phyloP scores from a whole-genome alignment of 2,797 vertebrate genomes.

The Petrocephalus sullivani region DNA sequence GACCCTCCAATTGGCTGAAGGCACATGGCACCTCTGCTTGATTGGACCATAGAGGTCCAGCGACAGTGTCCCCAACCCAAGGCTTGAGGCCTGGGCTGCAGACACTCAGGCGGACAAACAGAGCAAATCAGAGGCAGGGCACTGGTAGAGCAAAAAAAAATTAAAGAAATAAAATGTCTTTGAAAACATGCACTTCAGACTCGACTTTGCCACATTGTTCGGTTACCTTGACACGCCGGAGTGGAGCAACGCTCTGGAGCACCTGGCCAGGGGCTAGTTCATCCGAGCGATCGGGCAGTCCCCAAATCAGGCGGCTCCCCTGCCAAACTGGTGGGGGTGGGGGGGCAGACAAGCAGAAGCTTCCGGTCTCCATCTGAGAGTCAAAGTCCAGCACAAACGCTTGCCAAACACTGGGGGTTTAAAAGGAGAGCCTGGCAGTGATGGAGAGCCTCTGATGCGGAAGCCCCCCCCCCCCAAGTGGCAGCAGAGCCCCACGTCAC shows the following conservation, averaged over 20 bases:
- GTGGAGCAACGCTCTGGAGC: neutral
- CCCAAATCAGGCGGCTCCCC: neutral
- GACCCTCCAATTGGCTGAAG: neutral
- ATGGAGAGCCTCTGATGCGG: neutral
- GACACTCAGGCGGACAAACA: neutral
- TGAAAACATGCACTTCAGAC: neutral
- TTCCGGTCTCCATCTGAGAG: neutral
- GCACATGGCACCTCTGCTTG: neutral
- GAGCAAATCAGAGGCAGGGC: neutral
- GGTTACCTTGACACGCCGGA: neutral
- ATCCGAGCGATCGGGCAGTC: neutral
- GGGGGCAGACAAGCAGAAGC: neutral
- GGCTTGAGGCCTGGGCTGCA: neutral
- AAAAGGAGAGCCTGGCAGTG: neutral
- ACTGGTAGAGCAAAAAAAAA: neutral
- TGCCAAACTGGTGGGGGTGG: neutral
- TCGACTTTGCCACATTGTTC: neutral
- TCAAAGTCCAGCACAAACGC: neutral
- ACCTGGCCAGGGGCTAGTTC: neutral
- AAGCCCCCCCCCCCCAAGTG: neutral
- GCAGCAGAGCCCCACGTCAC: neutral
- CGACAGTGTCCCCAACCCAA: no score
- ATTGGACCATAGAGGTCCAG: no score
- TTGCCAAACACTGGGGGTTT: neutral
- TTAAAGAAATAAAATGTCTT: neutral